Conservation (phyloP, 2,797 vertebrate species). For the Acanthurus tractus region DNA sequence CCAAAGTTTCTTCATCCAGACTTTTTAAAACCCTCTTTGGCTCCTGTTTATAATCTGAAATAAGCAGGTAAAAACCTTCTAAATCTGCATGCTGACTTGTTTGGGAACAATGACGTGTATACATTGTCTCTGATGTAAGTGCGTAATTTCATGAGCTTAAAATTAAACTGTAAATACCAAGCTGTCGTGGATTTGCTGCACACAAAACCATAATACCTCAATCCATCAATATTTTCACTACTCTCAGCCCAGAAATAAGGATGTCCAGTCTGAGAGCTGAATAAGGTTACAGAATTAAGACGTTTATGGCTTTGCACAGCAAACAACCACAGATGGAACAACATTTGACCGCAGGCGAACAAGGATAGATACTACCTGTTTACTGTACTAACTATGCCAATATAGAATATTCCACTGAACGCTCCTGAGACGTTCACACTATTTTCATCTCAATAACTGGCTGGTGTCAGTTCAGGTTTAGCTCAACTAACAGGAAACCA, state of each 20-base stretch:
- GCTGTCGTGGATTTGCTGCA: conserved; percentile 57
- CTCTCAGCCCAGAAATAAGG: conserved; percentile 80
- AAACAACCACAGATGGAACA: conserved; percentile 90
- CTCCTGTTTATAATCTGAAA: conserved; percentile 30
- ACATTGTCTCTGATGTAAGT: conserved; percentile 56
- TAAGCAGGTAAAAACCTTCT: conserved; percentile 5
- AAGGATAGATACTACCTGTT: conserved; percentile 88
- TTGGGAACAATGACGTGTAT: conserved; percentile 34
- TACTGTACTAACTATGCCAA: conserved; percentile 77
- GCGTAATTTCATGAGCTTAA: conserved; percentile 55
- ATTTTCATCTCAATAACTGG: conserved; percentile 74
- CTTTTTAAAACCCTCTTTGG: neutral
- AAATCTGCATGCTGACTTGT: conserved; percentile 25
- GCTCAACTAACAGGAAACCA: conserved; percentile 48
- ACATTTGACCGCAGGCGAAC: conserved; percentile 84
- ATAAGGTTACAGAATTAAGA: conserved; percentile 84
- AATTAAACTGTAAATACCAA: conserved; percentile 74
- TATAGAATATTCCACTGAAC: conserved; percentile 87
- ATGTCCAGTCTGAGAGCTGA: conserved; percentile 85
- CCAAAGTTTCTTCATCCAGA: conserved; percentile 18
- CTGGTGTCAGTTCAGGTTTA: conserved; percentile 55
- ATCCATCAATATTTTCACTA: conserved; percentile 85
- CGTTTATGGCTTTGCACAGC: conserved; percentile 83
- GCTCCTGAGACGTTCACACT: conserved; percentile 62
- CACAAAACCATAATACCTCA: conserved; percentile 79